Evolutionary conservation across 2,888 invertebrate species (phyloP).

Genomic region (Drosophila helvetica): DNA sequence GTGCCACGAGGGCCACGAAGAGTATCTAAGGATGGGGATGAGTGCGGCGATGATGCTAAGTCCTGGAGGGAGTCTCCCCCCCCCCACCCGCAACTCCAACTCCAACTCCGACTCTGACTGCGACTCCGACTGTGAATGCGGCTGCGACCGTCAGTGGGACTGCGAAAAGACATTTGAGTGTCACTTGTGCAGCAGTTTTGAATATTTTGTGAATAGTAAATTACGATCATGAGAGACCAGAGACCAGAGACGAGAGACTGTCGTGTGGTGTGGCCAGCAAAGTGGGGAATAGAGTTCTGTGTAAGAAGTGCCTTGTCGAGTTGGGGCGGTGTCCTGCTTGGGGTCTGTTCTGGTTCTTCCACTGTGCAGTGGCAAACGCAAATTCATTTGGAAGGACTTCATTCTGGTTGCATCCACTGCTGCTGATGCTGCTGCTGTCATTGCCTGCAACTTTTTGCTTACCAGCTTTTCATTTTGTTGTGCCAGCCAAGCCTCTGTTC

Average conservation of each 20-base stretch:
- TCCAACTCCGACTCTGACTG: constrained; percentile 20
- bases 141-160: constrained; percentile 46
- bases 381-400: constrained; percentile 48
- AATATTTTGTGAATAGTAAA: constrained; percentile 77
- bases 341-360: constrained; percentile 11
- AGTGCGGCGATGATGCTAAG: constrained; percentile 11
- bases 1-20: neutral
- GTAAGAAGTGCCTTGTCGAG: neutral
- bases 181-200: constrained; percentile 75
- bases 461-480: constrained; percentile 35
- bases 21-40: neutral
- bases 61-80: too few relatives aligned
- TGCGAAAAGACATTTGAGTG: constrained; percentile 75
- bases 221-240: constrained; percentile 66
- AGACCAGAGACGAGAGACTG: constrained; percentile 13
- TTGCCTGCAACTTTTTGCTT: constrained; percentile 15
- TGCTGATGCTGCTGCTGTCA: neutral
- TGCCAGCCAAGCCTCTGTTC: constrained; percentile 2
- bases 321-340: constrained; percentile 2
- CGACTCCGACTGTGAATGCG: constrained; percentile 1
- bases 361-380: constrained; percentile 33
- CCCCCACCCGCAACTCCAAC: too few relatives aligned
- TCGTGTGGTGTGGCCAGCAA: neutral
- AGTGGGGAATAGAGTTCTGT: neutral
- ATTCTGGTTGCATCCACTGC: constrained; percentile 11